phyloP scores from a whole-genome alignment of 2,113 vertebrate species.

The Pachyramphus minor region DNA sequence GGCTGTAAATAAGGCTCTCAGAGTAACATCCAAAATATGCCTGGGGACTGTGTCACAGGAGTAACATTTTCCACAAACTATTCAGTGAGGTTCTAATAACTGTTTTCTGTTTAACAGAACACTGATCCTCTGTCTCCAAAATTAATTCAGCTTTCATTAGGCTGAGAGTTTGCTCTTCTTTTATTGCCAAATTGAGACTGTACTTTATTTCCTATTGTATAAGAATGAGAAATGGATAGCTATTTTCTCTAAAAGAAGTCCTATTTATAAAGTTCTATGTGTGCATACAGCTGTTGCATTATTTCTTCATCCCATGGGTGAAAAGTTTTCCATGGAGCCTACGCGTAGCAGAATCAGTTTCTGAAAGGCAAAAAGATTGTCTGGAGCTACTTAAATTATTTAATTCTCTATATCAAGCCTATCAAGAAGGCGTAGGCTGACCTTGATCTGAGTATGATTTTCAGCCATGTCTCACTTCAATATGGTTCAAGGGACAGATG shows the following conservation, averaged over 20 bases:
- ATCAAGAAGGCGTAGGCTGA: background rate
- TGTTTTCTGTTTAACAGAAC: background rate
- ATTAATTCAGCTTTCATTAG: background rate
- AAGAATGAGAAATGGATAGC: background rate
- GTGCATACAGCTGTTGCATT: background rate
- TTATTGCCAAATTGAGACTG: background rate
- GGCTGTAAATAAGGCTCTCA: background rate
- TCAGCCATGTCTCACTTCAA: background rate
- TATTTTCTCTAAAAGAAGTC: background rate
- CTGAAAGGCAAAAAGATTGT: background rate
- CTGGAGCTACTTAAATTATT: background rate
- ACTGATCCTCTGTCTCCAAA: background rate
- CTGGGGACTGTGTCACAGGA: background rate
- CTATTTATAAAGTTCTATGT: background rate
- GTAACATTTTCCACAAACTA: conserved; percentile 1
- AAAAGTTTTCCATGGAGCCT: background rate
- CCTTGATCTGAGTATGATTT: background rate
- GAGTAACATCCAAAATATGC: background rate
- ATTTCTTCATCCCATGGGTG: background rate
- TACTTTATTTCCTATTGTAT: background rate
- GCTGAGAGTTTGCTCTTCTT: background rate
- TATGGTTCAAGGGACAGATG: background rate
- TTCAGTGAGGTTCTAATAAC: background rate
- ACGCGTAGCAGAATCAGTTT: background rate
- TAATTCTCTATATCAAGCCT: background rate